phyloP scores from a whole-genome alignment of 2,797 vertebrate species.

The Halcyon smyrnensis region DNA sequence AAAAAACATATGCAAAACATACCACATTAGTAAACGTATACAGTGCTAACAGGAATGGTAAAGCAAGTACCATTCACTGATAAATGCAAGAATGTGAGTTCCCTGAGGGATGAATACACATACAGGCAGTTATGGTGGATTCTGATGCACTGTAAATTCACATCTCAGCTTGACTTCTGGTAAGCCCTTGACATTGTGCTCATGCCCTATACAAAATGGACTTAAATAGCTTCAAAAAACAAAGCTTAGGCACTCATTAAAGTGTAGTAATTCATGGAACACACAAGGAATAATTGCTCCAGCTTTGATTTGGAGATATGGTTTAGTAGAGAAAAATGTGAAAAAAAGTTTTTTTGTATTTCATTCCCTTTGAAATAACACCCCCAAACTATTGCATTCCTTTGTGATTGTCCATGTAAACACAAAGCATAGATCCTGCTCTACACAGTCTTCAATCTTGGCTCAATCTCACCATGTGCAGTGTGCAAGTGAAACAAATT shows the following conservation, averaged over 20 bases:
- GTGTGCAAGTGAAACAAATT: not conserved
- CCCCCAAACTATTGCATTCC: not conserved
- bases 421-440: not conserved
- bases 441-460: not conserved
- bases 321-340: not conserved
- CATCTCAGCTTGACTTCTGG: not conserved
- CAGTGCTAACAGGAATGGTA: not conserved
- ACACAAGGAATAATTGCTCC: not conserved
- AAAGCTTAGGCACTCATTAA: not conserved
- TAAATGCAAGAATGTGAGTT: not conserved
- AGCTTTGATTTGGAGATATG: not conserved
- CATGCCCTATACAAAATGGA: not conserved
- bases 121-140: not conserved
- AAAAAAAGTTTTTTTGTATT: not conserved
- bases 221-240: not conserved
- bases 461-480: not conserved
- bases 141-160: not conserved
- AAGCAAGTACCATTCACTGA: not conserved
- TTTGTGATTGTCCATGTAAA: not conserved
- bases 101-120: not conserved
- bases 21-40: not conserved
- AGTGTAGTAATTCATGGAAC: not conserved
- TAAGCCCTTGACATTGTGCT: not conserved
- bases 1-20: not conserved
- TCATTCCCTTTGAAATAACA: not conserved